Evolutionary conservation across 2,888 invertebrate species (phyloP), one percentile per base, ranked within the genome.

Genomic region (Siphlonurus alternatus): DNA sequence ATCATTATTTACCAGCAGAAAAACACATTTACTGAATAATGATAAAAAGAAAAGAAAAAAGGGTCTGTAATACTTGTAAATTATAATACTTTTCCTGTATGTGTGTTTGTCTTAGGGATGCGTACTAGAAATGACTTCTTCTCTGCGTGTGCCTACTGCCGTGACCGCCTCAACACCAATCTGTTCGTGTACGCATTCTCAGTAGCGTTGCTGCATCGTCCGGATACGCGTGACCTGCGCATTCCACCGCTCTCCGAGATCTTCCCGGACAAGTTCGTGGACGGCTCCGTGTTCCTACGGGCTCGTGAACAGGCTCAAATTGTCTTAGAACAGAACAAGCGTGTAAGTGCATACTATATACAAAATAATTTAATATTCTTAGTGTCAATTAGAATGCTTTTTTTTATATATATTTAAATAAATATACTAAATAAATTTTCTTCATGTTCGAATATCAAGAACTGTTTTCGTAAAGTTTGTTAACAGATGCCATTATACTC

Each of bases 241-340:
- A 74, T 89, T 61, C 91, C 91, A 0, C 83, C 88, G 0, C 82
- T 92, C 67, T 83, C 84, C 53, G 87, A 90, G 74, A 79, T 84
- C 0, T 90, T 93, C 74, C 93, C 93, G 0, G 86, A 87, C 71
- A 89, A 89, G 75, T 93, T 88, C 74, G 77, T 92, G 70, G 89
- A 89, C 70, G 83, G 88, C 10, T 82, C 84, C 53, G 81, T 87
- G 1, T 85, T 91, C 72, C 77, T 81, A 1, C 78, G 81, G 62
- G 88, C 87, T 0, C 79, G 87, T 18, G 87, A 88, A 72, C 84
- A 85, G 73, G 81, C 84, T 62, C 81, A 80, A 51, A 78, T 87
- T 1, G 82, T 84, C 1, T 15, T 38, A 10, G 38, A 38, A 38
- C 7, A 38, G 15, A 15, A 5, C 7, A 10, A 5, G 7, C 5